Conservation (phyloP, 64 coral and sea anemone genomes). For the Dendrophyllia cribrosa region DNA sequence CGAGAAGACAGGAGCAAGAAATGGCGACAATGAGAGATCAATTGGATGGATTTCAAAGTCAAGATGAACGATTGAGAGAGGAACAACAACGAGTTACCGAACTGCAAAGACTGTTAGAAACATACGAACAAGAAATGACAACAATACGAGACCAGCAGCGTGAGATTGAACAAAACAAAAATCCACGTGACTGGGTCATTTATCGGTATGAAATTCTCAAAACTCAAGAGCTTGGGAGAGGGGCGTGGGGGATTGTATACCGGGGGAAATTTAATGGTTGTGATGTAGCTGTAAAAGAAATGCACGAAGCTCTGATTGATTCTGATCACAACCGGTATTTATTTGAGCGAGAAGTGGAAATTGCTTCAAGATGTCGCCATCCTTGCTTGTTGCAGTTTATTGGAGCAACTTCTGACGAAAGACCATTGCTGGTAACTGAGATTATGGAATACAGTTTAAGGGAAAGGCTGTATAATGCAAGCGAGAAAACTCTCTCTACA, state of each 20-base stretch:
- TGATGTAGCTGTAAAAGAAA: constrained; percentile 70
- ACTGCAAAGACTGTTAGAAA: too few species aligned
- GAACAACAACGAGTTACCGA: too few species aligned
- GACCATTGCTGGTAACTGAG: constrained; percentile 63
- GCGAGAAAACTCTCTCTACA: background rate
- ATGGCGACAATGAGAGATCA: too few species aligned
- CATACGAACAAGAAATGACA: too few species aligned
- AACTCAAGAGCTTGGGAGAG: constrained; percentile 1
- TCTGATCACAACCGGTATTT: background rate
- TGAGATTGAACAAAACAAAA: too few species aligned
- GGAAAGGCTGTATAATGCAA: background rate
- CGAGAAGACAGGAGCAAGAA: too few species aligned
- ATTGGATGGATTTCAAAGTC: too few species aligned
- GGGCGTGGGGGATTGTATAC: constrained; percentile 54
- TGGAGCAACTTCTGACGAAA: constrained; percentile 69
- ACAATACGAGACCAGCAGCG: too few species aligned
- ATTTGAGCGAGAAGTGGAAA: constrained; percentile 65
- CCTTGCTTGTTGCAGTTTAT: constrained; percentile 82
- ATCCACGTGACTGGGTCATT: constrained; percentile 40
- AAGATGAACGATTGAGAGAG: too few species aligned
- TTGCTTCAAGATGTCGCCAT: constrained; percentile 74
- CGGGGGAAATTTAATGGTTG: constrained; percentile 38
- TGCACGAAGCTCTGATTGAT: background rate
- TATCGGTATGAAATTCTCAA: constrained; percentile 16
- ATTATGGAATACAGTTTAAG: constrained; percentile 64